Percentiles rank a stretch among this genome's conserved stretches.
phyloP scores from a whole-genome alignment of 2,888 invertebrate species.

The Folsomia candida region DNA sequence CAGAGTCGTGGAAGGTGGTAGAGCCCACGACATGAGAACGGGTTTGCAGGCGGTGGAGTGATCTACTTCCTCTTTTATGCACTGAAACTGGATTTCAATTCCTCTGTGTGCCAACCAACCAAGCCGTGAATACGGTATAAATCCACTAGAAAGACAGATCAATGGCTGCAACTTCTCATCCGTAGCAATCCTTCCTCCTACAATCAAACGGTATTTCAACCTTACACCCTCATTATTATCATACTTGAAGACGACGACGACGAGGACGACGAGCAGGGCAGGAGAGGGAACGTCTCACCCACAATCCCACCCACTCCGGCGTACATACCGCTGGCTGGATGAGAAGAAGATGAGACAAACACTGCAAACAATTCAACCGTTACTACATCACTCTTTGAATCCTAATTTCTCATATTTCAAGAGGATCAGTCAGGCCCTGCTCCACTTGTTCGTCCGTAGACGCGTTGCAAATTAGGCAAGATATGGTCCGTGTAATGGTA shows the following conservation, averaged over 20 bases:
- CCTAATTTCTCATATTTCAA: not conserved
- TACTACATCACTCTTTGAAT: not conserved
- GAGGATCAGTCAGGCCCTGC: not conserved
- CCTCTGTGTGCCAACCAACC: slow-evolving; percentile 15
- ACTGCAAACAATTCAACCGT: not conserved
- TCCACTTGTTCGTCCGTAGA: not conserved
- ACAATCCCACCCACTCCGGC: not conserved
- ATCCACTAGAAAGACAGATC: slow-evolving; percentile 12
- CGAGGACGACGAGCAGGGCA: too few species aligned
- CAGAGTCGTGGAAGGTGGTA: not conserved
- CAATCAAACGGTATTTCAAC: slow-evolving; percentile 11
- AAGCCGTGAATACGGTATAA: slow-evolving; percentile 9
- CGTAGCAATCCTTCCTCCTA: not conserved
- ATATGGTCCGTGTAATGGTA: not conserved
- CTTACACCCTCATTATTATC: slow-evolving; percentile 7
- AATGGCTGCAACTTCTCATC: slow-evolving; percentile 9
- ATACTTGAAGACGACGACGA: slow-evolving; percentile 1
- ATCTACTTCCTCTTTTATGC: slow-evolving; percentile 12
- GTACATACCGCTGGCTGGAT: too few species aligned
- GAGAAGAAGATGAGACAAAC: not conserved
- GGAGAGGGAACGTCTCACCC: not conserved
- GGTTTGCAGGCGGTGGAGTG: slow-evolving; percentile 2
- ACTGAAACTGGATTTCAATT: slow-evolving; percentile 15
- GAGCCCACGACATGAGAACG: too few species aligned
- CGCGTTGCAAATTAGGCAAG: not conserved